Evolutionary conservation across 2,113 vertebrate species (phyloP).

Genomic region (Reinhardtius hippoglossoides): DNA sequence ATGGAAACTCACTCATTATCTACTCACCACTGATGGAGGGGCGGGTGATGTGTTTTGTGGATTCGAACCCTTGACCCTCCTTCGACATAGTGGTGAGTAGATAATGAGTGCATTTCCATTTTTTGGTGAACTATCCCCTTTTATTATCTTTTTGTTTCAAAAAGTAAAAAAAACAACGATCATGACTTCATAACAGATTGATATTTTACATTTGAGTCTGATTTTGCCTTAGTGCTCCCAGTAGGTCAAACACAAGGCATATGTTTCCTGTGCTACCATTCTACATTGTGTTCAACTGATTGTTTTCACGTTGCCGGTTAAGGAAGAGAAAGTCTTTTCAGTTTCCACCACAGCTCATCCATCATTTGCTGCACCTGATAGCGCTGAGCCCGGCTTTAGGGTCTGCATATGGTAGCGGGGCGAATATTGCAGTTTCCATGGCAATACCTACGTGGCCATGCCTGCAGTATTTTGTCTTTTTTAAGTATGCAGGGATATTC

Average conservation of each 20-base stretch:
- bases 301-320: slow-evolving; percentile 11
- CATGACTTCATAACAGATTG: background rate
- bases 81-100: no score
- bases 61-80: no score
- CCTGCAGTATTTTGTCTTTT: slow-evolving; percentile 24
- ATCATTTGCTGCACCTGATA: slow-evolving; percentile 27
- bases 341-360: slow-evolving; percentile 44
- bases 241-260: background rate
- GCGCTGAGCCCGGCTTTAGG: background rate
- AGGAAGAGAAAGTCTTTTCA: slow-evolving; percentile 4
- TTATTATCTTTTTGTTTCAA: no score
- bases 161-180: background rate
- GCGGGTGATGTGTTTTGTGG: no score
- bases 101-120: no score
- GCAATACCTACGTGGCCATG: background rate
- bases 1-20: background rate
- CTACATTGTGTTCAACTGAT: background rate
- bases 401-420: slow-evolving; percentile 31
- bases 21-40: no score
- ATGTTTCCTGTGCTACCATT: background rate
- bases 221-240: background rate
- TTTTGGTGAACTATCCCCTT: no score
- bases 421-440: slow-evolving; percentile 58
- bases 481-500: background rate
- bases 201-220: background rate